Evolutionary conservation across 2,797 vertebrate species (phyloP).

Genomic region (Mallotus villosus): DNA sequence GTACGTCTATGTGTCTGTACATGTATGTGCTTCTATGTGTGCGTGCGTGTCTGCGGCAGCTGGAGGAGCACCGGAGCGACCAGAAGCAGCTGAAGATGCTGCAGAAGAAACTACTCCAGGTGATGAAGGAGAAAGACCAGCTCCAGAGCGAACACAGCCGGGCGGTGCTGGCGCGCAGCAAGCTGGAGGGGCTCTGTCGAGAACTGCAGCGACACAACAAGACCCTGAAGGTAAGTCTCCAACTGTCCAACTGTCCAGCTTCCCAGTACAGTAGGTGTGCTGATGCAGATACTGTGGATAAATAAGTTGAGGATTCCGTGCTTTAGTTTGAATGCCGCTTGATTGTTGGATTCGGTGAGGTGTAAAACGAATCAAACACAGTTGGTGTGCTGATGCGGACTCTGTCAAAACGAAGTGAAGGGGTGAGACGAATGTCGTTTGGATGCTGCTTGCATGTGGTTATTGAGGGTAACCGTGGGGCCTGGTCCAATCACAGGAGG

Average conservation of each 20-base stretch:
- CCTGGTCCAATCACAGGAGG: conserved; percentile 77
- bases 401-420: no score
- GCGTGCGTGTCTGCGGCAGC: conserved; percentile 61
- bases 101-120: conserved; percentile 89
- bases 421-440: neutral
- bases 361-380: no score
- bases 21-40: neutral
- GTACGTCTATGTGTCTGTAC: conserved; percentile 7
- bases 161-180: conserved; percentile 92
- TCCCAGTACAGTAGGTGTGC: no score
- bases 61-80: conserved; percentile 91
- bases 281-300: no score
- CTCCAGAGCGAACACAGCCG: conserved; percentile 95
- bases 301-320: neutral
- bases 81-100: conserved; percentile 92
- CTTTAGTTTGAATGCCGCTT: neutral
- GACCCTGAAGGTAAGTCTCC: conserved; percentile 86
- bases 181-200: conserved; percentile 93
- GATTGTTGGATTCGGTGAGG: no score
- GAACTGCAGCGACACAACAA: conserved; percentile 99
- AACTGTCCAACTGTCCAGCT: neutral
- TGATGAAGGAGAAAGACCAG: conserved; percentile 95
- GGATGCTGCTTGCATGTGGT: neutral
- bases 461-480: neutral
- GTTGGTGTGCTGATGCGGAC: no score